Base-by-base conservation (phyloP, 2,797 vertebrate species). In the Otus scops region DNA sequence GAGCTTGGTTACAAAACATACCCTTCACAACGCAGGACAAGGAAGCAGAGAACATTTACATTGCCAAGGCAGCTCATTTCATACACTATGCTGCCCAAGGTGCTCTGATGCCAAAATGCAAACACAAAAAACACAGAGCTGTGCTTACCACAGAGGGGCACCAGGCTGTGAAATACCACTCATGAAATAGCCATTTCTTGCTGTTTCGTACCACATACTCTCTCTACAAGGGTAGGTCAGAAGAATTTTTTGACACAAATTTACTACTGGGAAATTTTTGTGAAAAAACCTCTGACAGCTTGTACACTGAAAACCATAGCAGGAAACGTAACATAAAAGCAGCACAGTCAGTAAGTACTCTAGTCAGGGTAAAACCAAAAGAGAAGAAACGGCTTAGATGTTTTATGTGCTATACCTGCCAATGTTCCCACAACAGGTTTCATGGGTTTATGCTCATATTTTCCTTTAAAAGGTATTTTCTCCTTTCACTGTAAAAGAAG, bases 261-360 rank as follows among this genome's bases (percentile, higher is more conserved):
- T 18, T 92, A 59, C 36, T 59, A 43, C 13, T 43, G 45, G 93
- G 78, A 91, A n/a, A 57, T 92, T 89, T 92, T 80, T 70, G 23
- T 45, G 17, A 34, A 89, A 67, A 61, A 6, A 19, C 7, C 1
- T 82, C 68, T 39, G 41, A 70, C 68, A 70, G 28, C 7, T 60
- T 28, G 0, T 64, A 5, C 59, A 56, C 47, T 21, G 13, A 77
- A 91, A 89, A 70, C 19, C 0, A 0, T 47, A 63, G 51, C 81
- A 80, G 81, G 84, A 96, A 94, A 91, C 3, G 7, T 7, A 85
- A 87, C 70, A 88, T 88, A 59, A 94, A 93, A 95, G 63, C 64
- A 91, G 32, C 32, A 41, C 14, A 68, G 50, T 69, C 73, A 59
- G 26, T 88, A 76, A 86, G 53, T 63, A 51, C 10, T 70, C 34